These are phyloP conservation scores for Scaptomyza caliginosa DNA, from an alignment of 2,888 invertebrate species.

Conservation along the genomic window DNA sequence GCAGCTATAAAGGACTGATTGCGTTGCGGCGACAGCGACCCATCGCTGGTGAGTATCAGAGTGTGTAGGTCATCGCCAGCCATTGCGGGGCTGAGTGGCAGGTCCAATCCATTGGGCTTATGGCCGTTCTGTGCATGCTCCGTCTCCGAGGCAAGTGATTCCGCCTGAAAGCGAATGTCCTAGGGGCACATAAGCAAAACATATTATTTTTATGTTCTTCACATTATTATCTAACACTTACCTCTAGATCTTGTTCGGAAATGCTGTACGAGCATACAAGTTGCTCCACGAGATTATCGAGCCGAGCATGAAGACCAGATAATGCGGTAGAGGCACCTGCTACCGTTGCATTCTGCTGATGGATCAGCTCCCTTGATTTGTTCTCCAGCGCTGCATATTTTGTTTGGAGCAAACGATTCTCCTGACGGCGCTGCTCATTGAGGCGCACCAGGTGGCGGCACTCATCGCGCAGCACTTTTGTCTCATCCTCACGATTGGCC, in stretches of 20 bases:
- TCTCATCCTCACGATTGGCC: slow-evolving; percentile 85
- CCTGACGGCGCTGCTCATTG: slow-evolving; percentile 91
- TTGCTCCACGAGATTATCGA: slow-evolving; percentile 89
- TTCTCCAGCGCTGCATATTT: slow-evolving; percentile 87
- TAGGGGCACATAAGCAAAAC: slow-evolving; percentile 63
- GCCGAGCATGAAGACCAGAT: slow-evolving; percentile 88
- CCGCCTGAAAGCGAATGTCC: slow-evolving; percentile 92
- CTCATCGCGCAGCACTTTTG: slow-evolving; percentile 89
- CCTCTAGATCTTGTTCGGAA: slow-evolving; percentile 90
- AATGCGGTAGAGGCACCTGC: slow-evolving; percentile 89
- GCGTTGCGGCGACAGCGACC: slow-evolving; percentile 86
- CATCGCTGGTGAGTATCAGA: slow-evolving; percentile 78
- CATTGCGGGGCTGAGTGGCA: slow-evolving; percentile 55
- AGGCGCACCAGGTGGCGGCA: slow-evolving; percentile 91
- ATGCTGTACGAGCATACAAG: slow-evolving; percentile 90
- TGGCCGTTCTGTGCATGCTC: slow-evolving; percentile 87
- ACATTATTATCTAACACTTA: slow-evolving; percentile 62
- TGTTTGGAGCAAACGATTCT: slow-evolving; percentile 88
- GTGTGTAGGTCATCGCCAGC: slow-evolving; percentile 56
- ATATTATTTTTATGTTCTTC: neutral
- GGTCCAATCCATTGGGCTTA: slow-evolving; percentile 67
- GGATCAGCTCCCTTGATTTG: slow-evolving; percentile 87
- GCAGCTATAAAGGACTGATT: slow-evolving; percentile 89
- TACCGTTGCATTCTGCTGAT: slow-evolving; percentile 89
- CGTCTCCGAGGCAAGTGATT: slow-evolving; percentile 88